Percentiles rank a stretch among this genome's conserved stretches.
These are phyloP conservation scores for Montipora sp. DNA, from an alignment of 64 coral and sea anemone genomes.

Conservation along the genomic window DNA sequence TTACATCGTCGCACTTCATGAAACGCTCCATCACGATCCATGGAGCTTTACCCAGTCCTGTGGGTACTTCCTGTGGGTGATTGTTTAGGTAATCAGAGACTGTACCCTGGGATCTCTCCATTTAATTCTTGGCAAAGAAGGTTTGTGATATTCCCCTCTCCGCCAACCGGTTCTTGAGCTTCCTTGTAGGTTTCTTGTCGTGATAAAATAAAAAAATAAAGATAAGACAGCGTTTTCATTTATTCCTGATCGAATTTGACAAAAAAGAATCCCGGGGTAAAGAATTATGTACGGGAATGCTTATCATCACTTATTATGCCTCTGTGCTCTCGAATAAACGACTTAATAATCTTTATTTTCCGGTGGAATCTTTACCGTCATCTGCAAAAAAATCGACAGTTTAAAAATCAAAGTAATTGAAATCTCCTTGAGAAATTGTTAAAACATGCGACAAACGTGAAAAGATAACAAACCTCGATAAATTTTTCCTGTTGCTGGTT, in stretches of 20 bases:
- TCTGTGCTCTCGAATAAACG: slow-evolving; percentile 2
- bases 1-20: not conserved
- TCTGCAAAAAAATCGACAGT: not conserved
- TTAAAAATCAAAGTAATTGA: not conserved
- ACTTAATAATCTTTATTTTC: not conserved
- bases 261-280: not conserved
- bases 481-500: slow-evolving; percentile 9
- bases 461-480: slow-evolving; percentile 17
- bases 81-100: slow-evolving; percentile 1
- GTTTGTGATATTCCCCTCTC: not conserved
- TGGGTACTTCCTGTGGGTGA: not conserved
- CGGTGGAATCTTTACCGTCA: not conserved
- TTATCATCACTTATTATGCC: slow-evolving; percentile 21
- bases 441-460: slow-evolving; percentile 1
- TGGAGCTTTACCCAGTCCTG: slow-evolving; percentile 6
- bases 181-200: slow-evolving; percentile 6
- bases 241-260: slow-evolving; percentile 8
- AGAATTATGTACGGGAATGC: slow-evolving; percentile 2
- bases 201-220: not conserved
- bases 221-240: not conserved
- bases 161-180: not conserved
- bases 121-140: not conserved
- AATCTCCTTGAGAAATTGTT: not conserved
- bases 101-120: slow-evolving; percentile 24
- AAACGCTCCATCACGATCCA: slow-evolving; percentile 2